Base-by-base conservation (phyloP, 2,888 invertebrate genomes). In the Asteroscopus sphinx region DNA sequence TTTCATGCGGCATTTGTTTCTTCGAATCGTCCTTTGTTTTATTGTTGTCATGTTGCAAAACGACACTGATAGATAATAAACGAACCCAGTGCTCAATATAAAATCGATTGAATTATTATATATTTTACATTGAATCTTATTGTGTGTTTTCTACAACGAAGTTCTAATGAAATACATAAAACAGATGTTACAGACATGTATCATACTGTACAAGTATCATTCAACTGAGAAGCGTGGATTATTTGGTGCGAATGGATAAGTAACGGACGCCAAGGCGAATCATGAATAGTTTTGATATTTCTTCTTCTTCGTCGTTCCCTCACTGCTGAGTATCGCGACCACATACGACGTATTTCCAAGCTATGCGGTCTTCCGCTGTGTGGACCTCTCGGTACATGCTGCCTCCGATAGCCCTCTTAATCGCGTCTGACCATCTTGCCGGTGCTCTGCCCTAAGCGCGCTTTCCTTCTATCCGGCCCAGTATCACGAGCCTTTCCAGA, bases 1-100 rank as follows among this genome's bases (percentile, higher is more conserved):
- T 60, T 55, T 51, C 26, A 68, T 49, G 46, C 37, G 17, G 30
- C 56, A 61, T 61, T 67, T 54, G 39, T 48, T 68, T 56, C 44
- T 25, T 8, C 3, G 11, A 58, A 53, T 44, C 35, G 57, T 40
- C 36, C 4, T 57, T 48, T 57, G 56, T 48, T 54, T 56, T 40
- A 51, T 40, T 46, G 47, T 61, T 41, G 37, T 44, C 15, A 41
- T 47, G 41, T 32, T 48, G 17, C n/a, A 36, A 25, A 51, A 66
- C 13, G 45, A 36, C 3, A n/a, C 15, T 26, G 21, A 42, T 42
- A 28, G 7, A 36, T 26, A 33, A 40, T 49, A 51, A 45, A 41
- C 26, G n/a, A 28, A 58, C 2, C 30, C 2, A 32, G 2, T 2
- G 21, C 9, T 42, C 25, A 30, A 37, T 57, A 25, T 28, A n/a